Percentiles rank a stretch among this genome's conserved stretches.
These are phyloP conservation scores for Enteromius thamalakanensis DNA, from an alignment of 2,797 vertebrate genomes.

Conservation along the genomic window DNA sequence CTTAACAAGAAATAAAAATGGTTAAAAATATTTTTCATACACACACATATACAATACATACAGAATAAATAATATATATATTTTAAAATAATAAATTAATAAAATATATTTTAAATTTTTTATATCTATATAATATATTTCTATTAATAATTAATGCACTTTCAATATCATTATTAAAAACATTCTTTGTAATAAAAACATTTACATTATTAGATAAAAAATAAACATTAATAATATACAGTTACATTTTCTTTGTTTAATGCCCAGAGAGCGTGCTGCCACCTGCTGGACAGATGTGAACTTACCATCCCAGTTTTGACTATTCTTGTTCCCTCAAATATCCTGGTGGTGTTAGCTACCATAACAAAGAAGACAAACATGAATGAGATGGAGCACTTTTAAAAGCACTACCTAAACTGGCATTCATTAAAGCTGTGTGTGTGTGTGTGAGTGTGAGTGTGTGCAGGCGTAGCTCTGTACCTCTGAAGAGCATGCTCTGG, in stretches of 20 bases:
- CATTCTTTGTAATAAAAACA: not conserved
- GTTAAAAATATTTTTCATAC: not conserved
- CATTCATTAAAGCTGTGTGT: not conserved
- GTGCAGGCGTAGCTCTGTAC: slow-evolving; percentile 68
- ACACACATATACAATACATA: too few relatives aligned
- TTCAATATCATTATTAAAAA: not conserved
- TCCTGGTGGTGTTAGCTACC: slow-evolving; percentile 93
- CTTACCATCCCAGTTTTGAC: slow-evolving; percentile 98
- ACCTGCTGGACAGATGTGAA: slow-evolving; percentile 65
- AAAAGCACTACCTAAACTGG: not conserved
- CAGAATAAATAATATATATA: not conserved
- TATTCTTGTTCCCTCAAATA: slow-evolving; percentile 96
- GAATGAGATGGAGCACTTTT: not conserved
- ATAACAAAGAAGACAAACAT: slow-evolving; percentile 5
- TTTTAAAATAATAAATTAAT: too few relatives aligned
- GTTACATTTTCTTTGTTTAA: not conserved
- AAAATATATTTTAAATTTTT: not conserved
- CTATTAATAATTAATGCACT: not conserved
- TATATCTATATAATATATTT: not conserved
- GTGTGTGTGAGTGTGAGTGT: too few relatives aligned
- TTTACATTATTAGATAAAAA: not conserved
- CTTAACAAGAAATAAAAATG: not conserved
- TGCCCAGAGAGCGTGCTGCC: slow-evolving; percentile 54
- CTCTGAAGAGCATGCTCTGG: slow-evolving; percentile 97
- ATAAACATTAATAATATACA: not conserved